A percentile compares a stretch with the other conserved stretches of the same genome.
These are phyloP conservation scores for Huso huso DNA, from an alignment of 2,797 vertebrate species.

Conservation along the genomic window DNA sequence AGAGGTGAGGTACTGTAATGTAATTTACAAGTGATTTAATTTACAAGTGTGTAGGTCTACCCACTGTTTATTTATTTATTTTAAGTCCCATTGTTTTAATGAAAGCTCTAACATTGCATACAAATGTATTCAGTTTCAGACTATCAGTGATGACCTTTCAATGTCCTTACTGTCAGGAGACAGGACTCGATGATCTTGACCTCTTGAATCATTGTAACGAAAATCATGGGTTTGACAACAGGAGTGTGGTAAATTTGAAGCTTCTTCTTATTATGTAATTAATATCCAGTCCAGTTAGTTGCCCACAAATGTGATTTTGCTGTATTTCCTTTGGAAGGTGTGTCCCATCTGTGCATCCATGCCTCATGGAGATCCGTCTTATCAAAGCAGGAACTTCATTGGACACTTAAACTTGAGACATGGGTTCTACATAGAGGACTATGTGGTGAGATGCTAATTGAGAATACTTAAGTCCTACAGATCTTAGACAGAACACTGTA, in stretches of 20 bases:
- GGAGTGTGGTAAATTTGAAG: slow-evolving; percentile 29
- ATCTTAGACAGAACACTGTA: too few species aligned
- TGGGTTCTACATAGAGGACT: slow-evolving; percentile 26
- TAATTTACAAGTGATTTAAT: too few species aligned
- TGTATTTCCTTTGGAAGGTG: slow-evolving; percentile 23
- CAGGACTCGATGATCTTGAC: slow-evolving; percentile 29
- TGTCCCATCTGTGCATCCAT: slow-evolving; percentile 37
- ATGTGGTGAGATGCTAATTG: slow-evolving; percentile 25
- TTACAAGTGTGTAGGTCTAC: too few species aligned
- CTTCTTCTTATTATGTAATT: too few species aligned
- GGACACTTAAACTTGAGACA: slow-evolving; percentile 36
- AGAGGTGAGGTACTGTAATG: too few species aligned
- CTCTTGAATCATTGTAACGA: slow-evolving; percentile 35
- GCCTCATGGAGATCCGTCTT: slow-evolving; percentile 33
- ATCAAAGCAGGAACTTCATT: slow-evolving; percentile 38
- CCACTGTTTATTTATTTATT: too few species aligned
- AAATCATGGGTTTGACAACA: slow-evolving; percentile 25
- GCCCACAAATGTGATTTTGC: too few species aligned
- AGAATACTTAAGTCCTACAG: neutral
- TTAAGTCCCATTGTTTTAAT: too few species aligned
- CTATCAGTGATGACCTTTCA: slow-evolving; percentile 18
- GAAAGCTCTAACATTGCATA: too few species aligned
- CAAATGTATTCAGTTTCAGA: neutral
- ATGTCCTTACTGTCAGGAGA: slow-evolving; percentile 35
- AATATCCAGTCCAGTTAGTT: too few species aligned